Evolutionary conservation across 2,888 invertebrate genomes (phyloP), one percentile per base, ranked within the genome.

Genomic region (Drosophila testacea): DNA sequence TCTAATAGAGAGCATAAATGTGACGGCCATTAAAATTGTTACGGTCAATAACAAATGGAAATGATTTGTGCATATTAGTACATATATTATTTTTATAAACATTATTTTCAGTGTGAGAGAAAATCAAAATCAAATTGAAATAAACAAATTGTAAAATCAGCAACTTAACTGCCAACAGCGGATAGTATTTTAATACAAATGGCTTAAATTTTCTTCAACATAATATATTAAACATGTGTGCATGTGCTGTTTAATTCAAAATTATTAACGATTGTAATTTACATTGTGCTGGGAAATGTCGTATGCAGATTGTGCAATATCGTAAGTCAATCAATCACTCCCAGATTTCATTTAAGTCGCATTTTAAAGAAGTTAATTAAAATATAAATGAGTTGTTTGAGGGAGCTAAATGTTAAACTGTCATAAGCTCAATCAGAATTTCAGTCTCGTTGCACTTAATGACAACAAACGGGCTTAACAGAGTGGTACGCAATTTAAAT

Each of bases 351-450:
- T 11, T 54, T 52, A 34, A 60, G 27, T 11, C 27, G 38, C 39
- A 41, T 41, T 46, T 75, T 76, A 77, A 82, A 73, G 48, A 76
- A 73, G 62, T 64, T 54, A 66, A 70, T 77, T 70, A 64, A 57
- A 42, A 50, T 2, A 42, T 42, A 30, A 79, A 56, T 61, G 54
- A 59, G 59, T 69, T 10, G 27, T 9, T n/a, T 47, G 30, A 42
- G 27, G 28, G 4, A 55, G 36, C 41, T 44, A 38, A 32, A 32
- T 50, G 48, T 50, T 52, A 32, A 22, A 41, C 34, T 62, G 55
- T 69, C 66, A 46, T 5, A 71, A 47, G 56, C 51, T 48, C 83
- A 80, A 79, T 83, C 79, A 61, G 62, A 41, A 67, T 60, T 73
- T 78, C 68, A 61, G 55, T 57, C 61, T 64, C 71, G 76, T 16